Evolutionary conservation across 64 coral and sea anemone species (phyloP).

Genomic region (Dendronephthya gigantea): DNA sequence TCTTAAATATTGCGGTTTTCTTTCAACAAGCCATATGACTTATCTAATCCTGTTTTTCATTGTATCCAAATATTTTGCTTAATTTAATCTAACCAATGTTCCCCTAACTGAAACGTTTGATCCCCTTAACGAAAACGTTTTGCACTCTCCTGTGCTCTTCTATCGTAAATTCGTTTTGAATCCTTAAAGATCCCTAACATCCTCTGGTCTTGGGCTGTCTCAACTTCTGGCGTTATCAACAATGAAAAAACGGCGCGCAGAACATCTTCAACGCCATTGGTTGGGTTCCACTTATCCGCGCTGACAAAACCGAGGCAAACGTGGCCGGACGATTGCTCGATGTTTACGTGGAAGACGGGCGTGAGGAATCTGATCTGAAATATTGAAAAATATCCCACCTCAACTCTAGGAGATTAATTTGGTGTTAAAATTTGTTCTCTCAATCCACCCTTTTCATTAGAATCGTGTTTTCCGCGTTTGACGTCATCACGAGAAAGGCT

Average conservation of each 20-base stretch:
- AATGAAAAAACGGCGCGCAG: conserved; percentile 58
- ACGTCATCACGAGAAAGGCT: too few species aligned
- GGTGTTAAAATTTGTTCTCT: background rate
- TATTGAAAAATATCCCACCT: background rate
- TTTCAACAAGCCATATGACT: too few species aligned
- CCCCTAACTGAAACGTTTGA: too few species aligned
- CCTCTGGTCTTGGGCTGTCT: conserved; percentile 40
- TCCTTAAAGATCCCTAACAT: conserved; percentile 31
- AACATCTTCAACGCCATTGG: conserved; percentile 54
- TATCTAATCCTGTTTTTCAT: too few species aligned
- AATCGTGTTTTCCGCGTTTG: too few species aligned
- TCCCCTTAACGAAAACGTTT: background rate
- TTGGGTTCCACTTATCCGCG: conserved; percentile 63
- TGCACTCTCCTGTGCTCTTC: conserved; percentile 44
- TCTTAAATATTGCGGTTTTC: too few species aligned
- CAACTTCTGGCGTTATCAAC: conserved; percentile 44
- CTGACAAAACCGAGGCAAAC: conserved; percentile 58
- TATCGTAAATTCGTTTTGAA: conserved; percentile 22
- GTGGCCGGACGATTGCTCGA: conserved; percentile 49
- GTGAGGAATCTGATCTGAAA: conserved; percentile 57
- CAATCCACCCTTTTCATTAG: too few species aligned
- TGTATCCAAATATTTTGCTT: too few species aligned
- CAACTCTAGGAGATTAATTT: background rate
- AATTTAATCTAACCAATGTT: too few species aligned
- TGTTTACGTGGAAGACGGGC: conserved; percentile 64